Conservation (phyloP, 2,888 invertebrate species). For the Pristionchus exspectatus region DNA sequence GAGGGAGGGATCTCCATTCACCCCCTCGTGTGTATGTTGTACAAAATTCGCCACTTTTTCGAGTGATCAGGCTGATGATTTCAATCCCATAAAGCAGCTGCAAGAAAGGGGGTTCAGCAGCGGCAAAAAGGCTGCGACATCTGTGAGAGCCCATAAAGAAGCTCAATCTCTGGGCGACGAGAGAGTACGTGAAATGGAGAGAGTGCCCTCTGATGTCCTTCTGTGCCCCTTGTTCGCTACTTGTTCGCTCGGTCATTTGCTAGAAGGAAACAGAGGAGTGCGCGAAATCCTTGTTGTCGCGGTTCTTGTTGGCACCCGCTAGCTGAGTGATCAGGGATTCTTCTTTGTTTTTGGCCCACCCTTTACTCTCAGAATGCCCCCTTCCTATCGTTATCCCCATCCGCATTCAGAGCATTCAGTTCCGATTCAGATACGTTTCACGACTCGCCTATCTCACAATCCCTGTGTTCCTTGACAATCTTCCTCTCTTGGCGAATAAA, state of each 20-base stretch:
- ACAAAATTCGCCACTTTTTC: constrained; percentile 6
- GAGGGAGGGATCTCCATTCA: constrained; percentile 1
- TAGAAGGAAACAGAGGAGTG: neutral
- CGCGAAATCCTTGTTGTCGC: neutral
- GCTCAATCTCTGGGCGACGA: neutral
- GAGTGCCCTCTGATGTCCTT: too few relatives aligned
- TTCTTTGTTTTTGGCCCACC: too few relatives aligned
- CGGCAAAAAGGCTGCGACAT: neutral
- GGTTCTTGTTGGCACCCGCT: too few relatives aligned
- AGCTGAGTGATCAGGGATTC: too few relatives aligned
- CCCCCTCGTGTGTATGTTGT: neutral
- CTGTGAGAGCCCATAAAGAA: neutral
- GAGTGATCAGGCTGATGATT: neutral
- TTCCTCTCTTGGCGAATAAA: neutral
- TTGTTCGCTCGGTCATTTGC: neutral
- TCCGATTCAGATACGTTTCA: neutral
- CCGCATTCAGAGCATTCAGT: too few relatives aligned
- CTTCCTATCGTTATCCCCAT: too few relatives aligned
- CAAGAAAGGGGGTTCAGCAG: neutral
- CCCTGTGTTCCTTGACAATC: neutral
- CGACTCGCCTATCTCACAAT: neutral
- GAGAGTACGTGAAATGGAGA: neutral
- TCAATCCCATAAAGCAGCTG: neutral
- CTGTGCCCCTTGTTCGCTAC: neutral
- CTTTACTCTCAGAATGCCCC: too few relatives aligned